Percentiles rank a stretch among this genome's conserved stretches.
Evolutionary conservation across 2,113 vertebrate species (phyloP).

Genomic region (Cynopterus brachyotis): DNA sequence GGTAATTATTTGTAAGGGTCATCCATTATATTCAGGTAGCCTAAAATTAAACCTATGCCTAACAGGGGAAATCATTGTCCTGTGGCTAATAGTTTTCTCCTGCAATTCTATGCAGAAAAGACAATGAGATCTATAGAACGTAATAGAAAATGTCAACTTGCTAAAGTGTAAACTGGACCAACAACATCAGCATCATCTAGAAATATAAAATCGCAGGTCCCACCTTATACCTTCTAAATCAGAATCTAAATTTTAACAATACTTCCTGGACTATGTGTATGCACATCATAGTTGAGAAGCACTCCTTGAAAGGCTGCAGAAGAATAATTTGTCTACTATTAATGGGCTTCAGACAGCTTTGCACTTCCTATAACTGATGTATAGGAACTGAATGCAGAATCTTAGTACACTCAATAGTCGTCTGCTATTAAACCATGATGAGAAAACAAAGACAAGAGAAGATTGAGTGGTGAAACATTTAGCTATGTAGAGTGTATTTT

Average conservation of each 20-base stretch:
- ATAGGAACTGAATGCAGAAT: background rate
- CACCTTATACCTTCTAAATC: background rate
- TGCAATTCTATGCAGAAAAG: background rate
- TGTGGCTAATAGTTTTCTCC: background rate
- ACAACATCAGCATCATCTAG: background rate
- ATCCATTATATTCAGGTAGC: background rate
- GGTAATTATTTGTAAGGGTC: background rate
- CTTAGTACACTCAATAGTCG: background rate
- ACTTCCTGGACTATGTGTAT: fast-evolving
- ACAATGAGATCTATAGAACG: background rate
- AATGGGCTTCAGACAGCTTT: background rate
- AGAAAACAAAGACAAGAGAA: background rate
- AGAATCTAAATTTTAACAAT: background rate
- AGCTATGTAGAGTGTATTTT: background rate
- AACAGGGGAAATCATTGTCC: background rate
- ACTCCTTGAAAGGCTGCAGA: background rate
- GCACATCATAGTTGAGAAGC: background rate
- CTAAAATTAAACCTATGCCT: background rate
- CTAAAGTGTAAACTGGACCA: background rate
- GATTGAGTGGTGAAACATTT: no score
- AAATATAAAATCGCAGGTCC: background rate
- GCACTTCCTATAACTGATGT: background rate
- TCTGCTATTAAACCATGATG: background rate
- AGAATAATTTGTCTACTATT: background rate
- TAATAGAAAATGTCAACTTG: background rate